Evolutionary conservation across 1,140 invertebrate species (phyloP), one percentile per base, ranked within the genome.

Genomic region (Apocrypta bakeri): DNA sequence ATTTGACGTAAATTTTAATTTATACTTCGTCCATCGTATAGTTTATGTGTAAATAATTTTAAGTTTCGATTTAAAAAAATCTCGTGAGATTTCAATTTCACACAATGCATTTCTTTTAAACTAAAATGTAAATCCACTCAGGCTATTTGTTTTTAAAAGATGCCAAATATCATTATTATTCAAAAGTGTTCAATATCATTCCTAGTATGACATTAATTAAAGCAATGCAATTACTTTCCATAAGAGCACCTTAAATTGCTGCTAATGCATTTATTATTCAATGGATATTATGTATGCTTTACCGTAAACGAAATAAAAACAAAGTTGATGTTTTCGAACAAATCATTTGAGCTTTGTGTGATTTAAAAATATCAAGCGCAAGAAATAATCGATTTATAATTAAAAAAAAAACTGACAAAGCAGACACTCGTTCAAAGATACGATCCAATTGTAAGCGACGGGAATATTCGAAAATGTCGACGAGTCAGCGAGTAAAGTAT

Each of bases 401-500:
- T 56, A 56, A 56, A 56, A 21, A 21, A 17, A 56, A n/a, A n/a
- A n/a, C n/a, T n/a, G n/a, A n/a, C 17, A 56, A 56, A 56, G 17
- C 21, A 56, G 48, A n/a, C 48, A 56, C 48, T 56, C 48, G 48
- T 6, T n/a, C n/a, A 56, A 56, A 56, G 21, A n/a, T 56, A 56
- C 48, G 48, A 56, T 11, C 12, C n/a, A 79, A 72, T 79, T 37
- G 42, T 6, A 72, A 68, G 25, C 17, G 40, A 81, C 24, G 63
- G 76, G 11, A 21, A 71, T 72, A 37, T 72, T 64, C 24, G 33
- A 17, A 74, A 73, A 48, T 40, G 64, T 83, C 37, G 84, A 89
- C 87, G 88, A n/a, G 85, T 87, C 88, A 88, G 84, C 83, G 84
- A 90, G 83, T 88, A 90, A 90, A 82, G 85, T 89, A 89, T 89